Conservation (phyloP, 2,888 invertebrate species). For the Diadromus collaris region DNA sequence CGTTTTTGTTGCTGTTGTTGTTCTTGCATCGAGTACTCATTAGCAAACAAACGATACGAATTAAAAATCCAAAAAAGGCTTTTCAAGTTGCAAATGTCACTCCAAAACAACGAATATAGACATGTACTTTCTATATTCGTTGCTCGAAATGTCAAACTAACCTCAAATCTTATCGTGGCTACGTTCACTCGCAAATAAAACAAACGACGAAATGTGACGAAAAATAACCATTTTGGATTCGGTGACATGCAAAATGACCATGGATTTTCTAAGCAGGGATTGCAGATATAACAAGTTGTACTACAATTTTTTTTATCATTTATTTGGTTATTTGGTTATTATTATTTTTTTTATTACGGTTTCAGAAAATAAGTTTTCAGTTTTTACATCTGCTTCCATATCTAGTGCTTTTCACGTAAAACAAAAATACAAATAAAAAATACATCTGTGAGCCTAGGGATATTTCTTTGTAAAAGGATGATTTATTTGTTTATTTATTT, state of each 20-base stretch:
- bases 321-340: too few relatives aligned
- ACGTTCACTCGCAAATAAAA: background rate
- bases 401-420: too few relatives aligned
- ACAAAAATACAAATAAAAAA: too few relatives aligned
- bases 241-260: background rate
- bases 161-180: background rate
- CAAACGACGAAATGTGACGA: background rate
- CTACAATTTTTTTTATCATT: background rate
- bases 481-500: too few relatives aligned
- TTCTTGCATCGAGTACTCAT: background rate
- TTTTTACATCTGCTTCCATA: too few relatives aligned
- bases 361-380: too few relatives aligned
- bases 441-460: too few relatives aligned
- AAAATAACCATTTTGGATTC: background rate
- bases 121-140: background rate
- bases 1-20: background rate
- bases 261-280: too few relatives aligned
- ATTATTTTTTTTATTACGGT: background rate
- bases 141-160: background rate
- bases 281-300: background rate
- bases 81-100: background rate
- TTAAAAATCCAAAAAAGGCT: background rate
- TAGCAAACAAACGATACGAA: background rate
- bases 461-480: too few relatives aligned
- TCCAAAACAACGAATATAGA: background rate